Evolutionary conservation across 2,888 invertebrate genomes (phyloP), one percentile per base, ranked within the genome.

Genomic region (Drosophila acutilabella): DNA sequence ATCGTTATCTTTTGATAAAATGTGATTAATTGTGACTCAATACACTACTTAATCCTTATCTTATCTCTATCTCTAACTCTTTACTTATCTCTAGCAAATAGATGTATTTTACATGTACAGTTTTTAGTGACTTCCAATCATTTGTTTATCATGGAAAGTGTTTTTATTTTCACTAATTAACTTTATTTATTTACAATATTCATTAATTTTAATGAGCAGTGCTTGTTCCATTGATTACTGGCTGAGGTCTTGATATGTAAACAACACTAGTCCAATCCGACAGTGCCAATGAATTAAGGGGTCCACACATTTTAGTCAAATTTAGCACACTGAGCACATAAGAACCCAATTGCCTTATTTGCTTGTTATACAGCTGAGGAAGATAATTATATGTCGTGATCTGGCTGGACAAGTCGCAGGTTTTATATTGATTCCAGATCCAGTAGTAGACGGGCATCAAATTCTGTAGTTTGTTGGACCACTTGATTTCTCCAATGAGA

Each of bases 321-420:
- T 45, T 2, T 1, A 42, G 5, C 6, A 0, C 3, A 18, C 30
- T 36, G 20, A 23, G 6, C 10, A 0, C 2, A 23, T 14, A 51
- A 1, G 1, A 2, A 1, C 8, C 33, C 0, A 1, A 20, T 47
- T 26, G 5, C 18, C 61, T 52, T 1, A 18, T n/a, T n/a, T 3
- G 1, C 1, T 14, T 48, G 40, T 53, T 41, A 14, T 67, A 62
- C 11, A 44, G 8, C 18, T 45, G 8, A 11, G 67, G 67, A 5
- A 36, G 20, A 51, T 44, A 67, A 45, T 67, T 67, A 4, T 45
- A 51, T 3, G 40, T 16, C 1, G 30, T 16, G 8, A 61, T 30
- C 13, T 45, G 51, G 16, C 13, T 42, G 0, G 20, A 6, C 26
- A 44, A 13, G 18, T 20, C 11, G 30, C 66, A 66, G 1, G 38